Conservation (phyloP, 2,113 vertebrate species). For the Strix aluco region DNA sequence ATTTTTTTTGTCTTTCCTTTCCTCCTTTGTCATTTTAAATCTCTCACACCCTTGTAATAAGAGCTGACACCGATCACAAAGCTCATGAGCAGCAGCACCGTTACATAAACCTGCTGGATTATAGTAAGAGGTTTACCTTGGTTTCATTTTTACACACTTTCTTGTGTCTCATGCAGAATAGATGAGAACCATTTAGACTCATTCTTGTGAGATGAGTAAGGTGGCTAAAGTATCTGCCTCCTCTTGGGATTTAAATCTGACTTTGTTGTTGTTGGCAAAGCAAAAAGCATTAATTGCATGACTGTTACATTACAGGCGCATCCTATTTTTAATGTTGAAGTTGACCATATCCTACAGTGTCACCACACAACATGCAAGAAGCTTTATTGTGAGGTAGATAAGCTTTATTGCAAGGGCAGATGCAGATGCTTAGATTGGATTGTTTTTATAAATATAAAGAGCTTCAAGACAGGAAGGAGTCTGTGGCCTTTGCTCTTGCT, state of each 20-base stretch:
- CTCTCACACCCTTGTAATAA: not conserved
- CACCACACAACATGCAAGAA: not conserved
- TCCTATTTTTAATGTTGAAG: conserved; percentile 13
- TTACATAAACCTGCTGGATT: conserved; percentile 32
- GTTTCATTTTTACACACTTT: conserved; percentile 30
- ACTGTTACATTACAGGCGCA: not conserved
- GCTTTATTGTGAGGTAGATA: not conserved
- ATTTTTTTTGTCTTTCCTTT: not conserved
- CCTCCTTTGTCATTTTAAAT: not conserved
- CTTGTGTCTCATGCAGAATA: conserved; percentile 25
- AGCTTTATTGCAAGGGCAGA: not conserved
- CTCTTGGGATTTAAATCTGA: conserved; percentile 2
- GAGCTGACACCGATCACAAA: not conserved
- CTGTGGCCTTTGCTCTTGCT: not conserved
- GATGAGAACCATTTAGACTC: conserved; percentile 18
- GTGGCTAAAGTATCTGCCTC: conserved; percentile 2
- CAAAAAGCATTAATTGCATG: conserved; percentile 34
- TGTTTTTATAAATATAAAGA: not conserved
- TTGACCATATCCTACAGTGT: not conserved
- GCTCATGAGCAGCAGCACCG: not conserved
- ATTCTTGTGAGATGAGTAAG: conserved; percentile 17
- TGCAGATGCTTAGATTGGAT: not conserved
- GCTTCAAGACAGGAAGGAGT: not conserved
- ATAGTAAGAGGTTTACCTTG: conserved; percentile 35
- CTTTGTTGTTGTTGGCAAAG: conserved; percentile 27